phyloP scores from a whole-genome alignment of 2,113 vertebrate species.

The Colinus virginianus region DNA sequence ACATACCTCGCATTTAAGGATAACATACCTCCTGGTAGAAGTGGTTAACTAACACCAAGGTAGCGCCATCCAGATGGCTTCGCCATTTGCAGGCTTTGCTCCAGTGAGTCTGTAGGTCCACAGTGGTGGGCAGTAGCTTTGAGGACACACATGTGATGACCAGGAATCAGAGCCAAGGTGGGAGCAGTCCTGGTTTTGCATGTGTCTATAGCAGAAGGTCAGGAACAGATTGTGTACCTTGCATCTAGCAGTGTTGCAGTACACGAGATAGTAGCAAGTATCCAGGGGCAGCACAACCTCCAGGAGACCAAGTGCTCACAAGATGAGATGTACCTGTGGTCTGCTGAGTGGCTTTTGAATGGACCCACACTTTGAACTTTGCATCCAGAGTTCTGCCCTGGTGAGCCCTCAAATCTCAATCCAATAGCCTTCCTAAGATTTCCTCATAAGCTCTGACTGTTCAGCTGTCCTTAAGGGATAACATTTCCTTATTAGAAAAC shows the following conservation, averaged over 20 bases:
- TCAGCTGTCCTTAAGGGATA: neutral
- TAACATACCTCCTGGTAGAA: neutral
- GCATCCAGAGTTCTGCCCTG: neutral
- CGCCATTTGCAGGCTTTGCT: neutral
- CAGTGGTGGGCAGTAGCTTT: neutral
- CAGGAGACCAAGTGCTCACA: neutral
- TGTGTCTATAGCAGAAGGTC: neutral
- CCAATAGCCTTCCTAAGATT: neutral
- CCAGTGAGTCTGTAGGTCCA: neutral
- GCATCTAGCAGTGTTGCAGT: neutral
- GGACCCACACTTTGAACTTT: neutral
- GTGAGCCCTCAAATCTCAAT: neutral
- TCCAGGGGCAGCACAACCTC: neutral
- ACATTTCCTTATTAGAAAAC: neutral
- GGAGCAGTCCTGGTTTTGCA: neutral
- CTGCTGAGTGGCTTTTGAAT: neutral
- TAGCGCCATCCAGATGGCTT: neutral
- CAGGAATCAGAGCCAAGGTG: neutral
- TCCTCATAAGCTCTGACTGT: neutral
- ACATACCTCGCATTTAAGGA: neutral
- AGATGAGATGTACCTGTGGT: neutral
- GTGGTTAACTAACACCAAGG: neutral
- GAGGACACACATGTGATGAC: neutral
- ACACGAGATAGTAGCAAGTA: neutral
- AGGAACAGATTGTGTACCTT: neutral